Evolutionary conservation across 2,113 vertebrate genomes (phyloP).

Genomic region (Colinus virginianus): DNA sequence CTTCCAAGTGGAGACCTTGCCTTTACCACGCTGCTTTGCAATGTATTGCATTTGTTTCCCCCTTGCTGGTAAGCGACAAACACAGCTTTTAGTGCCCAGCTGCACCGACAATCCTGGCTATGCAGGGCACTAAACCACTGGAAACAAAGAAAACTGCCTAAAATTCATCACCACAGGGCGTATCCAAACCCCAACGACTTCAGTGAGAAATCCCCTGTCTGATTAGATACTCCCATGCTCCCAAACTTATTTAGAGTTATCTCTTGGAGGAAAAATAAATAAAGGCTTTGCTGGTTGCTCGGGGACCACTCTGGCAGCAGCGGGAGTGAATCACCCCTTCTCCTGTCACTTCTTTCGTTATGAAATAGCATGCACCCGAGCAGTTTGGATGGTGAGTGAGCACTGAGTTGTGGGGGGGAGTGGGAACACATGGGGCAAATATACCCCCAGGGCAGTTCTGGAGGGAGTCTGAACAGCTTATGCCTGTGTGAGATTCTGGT

Average conservation of each 20-base stretch:
- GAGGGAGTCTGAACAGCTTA: neutral
- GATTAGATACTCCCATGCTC: neutral
- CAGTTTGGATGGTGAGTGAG: neutral
- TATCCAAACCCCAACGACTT: neutral
- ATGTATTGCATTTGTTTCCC: neutral
- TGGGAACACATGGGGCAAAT: accelerated
- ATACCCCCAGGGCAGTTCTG: neutral
- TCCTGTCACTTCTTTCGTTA: neutral
- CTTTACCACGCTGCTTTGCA: neutral
- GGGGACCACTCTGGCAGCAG: neutral
- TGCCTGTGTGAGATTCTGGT: slow-evolving; percentile 5
- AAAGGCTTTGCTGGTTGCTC: neutral
- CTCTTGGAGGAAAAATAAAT: neutral
- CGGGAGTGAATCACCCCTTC: neutral
- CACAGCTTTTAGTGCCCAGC: neutral
- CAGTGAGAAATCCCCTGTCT: neutral
- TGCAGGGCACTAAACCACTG: neutral
- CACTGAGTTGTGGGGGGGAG: neutral
- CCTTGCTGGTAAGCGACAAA: neutral
- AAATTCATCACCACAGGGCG: neutral
- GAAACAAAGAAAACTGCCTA: neutral
- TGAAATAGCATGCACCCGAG: neutral
- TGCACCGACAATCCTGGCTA: neutral
- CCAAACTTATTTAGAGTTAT: neutral
- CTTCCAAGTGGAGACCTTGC: neutral